phyloP scores from a whole-genome alignment of 2,113 vertebrate genomes.

The Puffinus mauretanicus region DNA sequence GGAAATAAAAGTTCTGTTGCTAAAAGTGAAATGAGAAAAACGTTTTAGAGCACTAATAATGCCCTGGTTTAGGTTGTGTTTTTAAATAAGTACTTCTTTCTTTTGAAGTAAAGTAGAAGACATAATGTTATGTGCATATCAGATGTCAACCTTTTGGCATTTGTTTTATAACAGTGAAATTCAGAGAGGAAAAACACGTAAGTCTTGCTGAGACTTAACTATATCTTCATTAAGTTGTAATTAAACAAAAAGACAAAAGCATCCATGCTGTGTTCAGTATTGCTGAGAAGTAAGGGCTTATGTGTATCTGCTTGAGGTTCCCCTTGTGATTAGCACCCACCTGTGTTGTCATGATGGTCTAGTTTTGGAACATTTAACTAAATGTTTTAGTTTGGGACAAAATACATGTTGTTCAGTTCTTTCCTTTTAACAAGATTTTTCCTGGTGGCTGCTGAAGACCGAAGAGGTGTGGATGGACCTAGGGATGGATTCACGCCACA shows the following conservation, averaged over 20 bases:
- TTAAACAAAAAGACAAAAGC: not conserved
- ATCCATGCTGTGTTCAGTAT: not conserved
- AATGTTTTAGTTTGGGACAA: not conserved
- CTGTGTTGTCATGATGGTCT: not conserved
- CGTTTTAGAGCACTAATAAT: not conserved
- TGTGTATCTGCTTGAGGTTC: not conserved
- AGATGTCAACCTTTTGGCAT: not conserved
- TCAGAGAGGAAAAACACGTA: not conserved
- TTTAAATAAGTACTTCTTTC: not conserved
- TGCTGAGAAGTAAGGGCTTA: not conserved
- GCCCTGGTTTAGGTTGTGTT: fast-evolving
- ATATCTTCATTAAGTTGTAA: not conserved
- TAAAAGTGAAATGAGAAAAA: not conserved
- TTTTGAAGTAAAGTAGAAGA: not conserved
- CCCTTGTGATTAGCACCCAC: not conserved
- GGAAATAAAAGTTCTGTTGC: not conserved
- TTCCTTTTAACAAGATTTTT: not conserved
- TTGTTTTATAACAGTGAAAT: not conserved
- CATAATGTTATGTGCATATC: not conserved
- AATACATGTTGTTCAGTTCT: not conserved
- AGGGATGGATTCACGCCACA: not conserved
- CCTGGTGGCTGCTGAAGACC: not conserved
- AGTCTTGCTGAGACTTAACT: not conserved
- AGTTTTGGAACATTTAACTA: not conserved
- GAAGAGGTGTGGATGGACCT: not conserved